A percentile compares a stretch with the other conserved stretches of the same genome.
Evolutionary conservation across 2,888 invertebrate species (phyloP).

Genomic region (Chrysina gloriosa): DNA sequence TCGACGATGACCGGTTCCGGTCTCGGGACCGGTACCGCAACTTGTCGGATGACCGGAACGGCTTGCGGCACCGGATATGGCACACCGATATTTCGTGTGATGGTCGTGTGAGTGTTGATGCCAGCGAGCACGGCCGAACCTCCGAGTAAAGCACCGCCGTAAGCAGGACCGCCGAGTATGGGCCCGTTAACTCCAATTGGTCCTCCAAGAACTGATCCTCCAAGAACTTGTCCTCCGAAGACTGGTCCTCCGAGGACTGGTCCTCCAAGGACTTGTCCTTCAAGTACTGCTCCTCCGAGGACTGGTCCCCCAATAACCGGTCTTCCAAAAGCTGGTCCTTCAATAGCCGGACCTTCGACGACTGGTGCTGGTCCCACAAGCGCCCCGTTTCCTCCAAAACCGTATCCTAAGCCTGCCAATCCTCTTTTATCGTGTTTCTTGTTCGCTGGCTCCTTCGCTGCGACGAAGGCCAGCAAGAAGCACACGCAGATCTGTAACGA

Average conservation of each 20-base stretch:
- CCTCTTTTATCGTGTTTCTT: slow-evolving; percentile 60
- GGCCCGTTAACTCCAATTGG: slow-evolving; percentile 41
- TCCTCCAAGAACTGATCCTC: slow-evolving; percentile 7
- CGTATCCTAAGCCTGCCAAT: slow-evolving; percentile 51
- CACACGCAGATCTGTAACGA: slow-evolving; percentile 45
- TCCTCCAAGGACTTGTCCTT: slow-evolving; percentile 29
- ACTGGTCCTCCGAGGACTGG: slow-evolving; percentile 34
- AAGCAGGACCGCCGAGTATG: slow-evolving; percentile 39
- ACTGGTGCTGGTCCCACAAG: slow-evolving; percentile 38
- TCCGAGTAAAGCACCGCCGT: slow-evolving; percentile 44
- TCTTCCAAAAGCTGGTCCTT: slow-evolving; percentile 34
- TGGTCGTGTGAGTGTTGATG: slow-evolving; percentile 63
- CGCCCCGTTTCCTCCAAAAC: slow-evolving; percentile 42
- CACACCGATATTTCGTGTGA: slow-evolving; percentile 66
- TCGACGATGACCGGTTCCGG: slow-evolving; percentile 71
- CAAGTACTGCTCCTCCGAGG: slow-evolving; percentile 43
- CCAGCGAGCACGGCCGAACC: slow-evolving; percentile 18
- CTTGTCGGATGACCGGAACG: slow-evolving; percentile 64
- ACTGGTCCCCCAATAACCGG: slow-evolving; percentile 38
- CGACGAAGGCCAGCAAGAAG: slow-evolving; percentile 40
- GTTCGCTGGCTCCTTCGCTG: slow-evolving; percentile 50
- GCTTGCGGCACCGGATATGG: slow-evolving; percentile 68
- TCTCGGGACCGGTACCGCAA: slow-evolving; percentile 57
- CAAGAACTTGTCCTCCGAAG: slow-evolving; percentile 34
- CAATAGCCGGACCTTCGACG: slow-evolving; percentile 17